phyloP scores from a whole-genome alignment of 2,888 invertebrate species.

The Noctua comes region DNA sequence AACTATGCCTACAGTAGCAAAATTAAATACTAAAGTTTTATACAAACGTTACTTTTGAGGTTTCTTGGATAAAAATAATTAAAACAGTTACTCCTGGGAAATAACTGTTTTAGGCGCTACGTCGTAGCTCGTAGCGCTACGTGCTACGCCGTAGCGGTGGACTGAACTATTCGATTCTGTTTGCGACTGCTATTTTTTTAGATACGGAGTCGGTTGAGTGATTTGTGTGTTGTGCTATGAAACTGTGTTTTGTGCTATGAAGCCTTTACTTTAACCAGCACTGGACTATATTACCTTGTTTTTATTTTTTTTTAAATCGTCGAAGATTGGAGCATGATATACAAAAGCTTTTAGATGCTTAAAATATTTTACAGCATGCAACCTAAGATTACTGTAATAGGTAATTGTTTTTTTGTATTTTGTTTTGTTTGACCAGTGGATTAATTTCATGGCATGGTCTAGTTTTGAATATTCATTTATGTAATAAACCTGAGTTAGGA shows the following conservation, averaged over 20 bases:
- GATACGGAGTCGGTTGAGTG: neutral
- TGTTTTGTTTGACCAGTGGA: too few species aligned
- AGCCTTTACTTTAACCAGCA: neutral
- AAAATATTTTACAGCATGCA: neutral
- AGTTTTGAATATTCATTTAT: too few species aligned
- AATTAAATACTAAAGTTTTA: conserved; percentile 66
- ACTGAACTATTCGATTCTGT: conserved; percentile 1
- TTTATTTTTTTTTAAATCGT: neutral
- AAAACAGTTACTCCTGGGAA: conserved; percentile 50
- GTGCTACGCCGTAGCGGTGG: conserved; percentile 45
- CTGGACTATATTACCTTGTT: neutral
- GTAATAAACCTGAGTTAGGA: too few species aligned
- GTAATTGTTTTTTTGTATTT: too few species aligned
- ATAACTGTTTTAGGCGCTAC: conserved; percentile 20
- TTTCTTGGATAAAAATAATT: conserved; percentile 66
- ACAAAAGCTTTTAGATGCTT: neutral
- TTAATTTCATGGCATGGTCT: too few species aligned
- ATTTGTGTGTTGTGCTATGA: neutral
- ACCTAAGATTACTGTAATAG: neutral
- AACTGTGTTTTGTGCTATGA: neutral
- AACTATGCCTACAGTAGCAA: conserved; percentile 55
- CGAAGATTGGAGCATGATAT: neutral
- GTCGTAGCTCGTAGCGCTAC: conserved; percentile 39
- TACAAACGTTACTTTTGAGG: conserved; percentile 54
- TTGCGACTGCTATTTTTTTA: conserved; percentile 7